Evolutionary conservation across 2,113 vertebrate species (phyloP).

Genomic region (Chionis minor): DNA sequence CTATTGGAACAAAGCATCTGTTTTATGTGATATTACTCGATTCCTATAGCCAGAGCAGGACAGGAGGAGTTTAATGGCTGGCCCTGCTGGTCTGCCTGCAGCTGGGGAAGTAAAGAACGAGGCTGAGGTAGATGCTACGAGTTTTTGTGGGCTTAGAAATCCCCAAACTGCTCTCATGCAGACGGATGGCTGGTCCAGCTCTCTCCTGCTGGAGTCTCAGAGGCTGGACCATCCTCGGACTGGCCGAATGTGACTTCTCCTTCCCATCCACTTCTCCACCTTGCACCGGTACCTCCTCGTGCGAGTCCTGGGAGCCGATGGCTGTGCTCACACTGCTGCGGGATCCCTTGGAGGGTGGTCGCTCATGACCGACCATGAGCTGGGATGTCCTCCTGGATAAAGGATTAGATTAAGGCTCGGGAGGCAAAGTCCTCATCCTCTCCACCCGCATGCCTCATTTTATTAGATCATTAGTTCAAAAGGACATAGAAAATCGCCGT

Average conservation of each 20-base stretch:
- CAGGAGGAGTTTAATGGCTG: not conserved
- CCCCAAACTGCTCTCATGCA: not conserved
- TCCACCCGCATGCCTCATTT: not conserved
- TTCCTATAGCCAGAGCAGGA: not conserved
- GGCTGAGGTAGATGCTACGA: not conserved
- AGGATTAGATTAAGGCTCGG: not conserved
- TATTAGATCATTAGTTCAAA: not conserved
- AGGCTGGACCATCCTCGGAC: not conserved
- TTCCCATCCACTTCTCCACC: not conserved
- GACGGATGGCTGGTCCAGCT: not conserved
- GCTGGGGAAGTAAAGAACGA: not conserved
- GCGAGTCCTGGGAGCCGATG: fast-evolving
- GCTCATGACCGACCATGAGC: fast-evolving
- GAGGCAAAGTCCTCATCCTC: not conserved
- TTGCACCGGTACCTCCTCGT: fast-evolving
- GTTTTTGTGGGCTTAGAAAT: not conserved
- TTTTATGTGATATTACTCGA: not conserved
- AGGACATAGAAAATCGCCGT: not conserved
- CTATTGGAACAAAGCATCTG: not conserved
- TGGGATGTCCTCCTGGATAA: not conserved
- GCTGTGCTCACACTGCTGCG: not conserved
- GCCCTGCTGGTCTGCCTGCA: not conserved
- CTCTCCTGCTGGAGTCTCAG: not conserved
- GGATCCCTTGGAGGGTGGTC: not conserved
- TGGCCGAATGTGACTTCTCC: not conserved